Base-by-base conservation (phyloP, 2,888 invertebrate species). In the Andrena camellia region DNA sequence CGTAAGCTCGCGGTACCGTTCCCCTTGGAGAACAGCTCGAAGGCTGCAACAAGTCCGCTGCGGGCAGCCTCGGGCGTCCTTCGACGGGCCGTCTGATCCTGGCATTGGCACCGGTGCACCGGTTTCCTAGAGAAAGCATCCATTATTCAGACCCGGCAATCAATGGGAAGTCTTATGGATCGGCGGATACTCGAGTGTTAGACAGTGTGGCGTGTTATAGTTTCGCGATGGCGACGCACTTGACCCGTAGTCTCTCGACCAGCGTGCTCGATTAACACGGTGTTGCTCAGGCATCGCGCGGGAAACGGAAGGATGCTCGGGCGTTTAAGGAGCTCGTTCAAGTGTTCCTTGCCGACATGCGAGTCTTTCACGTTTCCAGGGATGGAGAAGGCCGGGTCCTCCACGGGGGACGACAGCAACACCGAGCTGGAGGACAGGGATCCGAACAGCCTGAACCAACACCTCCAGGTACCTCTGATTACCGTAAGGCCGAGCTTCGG, bases 391-490 rank as follows among this genome's bases (percentile, higher is more conserved):
- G 88, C 92, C n/a, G 92, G 89, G 60, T 93, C 93, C 50, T 93
- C 93, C 54, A 94, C 89, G 86, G 94, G 91, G 29, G 83, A 93
- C 57, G 95, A 93, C 70, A 93, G 94, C 57, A 93, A 93, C 6
- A 94, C 95, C 60, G 95, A 96, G 69, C 93, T 97, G 79, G 96
- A 96, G 89, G 96, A 97, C 89, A 93, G 97, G 83, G 97, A 97
- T 91, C 97, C 97, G 0, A 96, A 96, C 89, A 95, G 95, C 81
- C 92, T 97, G 82, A 97, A 97, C 90, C 95, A 95, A 79, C 96
- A 97, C 92, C 94, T 97, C 67, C 96, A 97, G 96, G 97, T 97
- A 93, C 90, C 88, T 83, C 10, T 26, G 20, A 54, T 54, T 54
- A 20, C 20, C 7, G 3, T 10, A 4, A 23, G 10, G 10, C 20